These are phyloP conservation scores for Epinotia brunnichana DNA, from an alignment of 2,888 invertebrate species.

Conservation along the genomic window DNA sequence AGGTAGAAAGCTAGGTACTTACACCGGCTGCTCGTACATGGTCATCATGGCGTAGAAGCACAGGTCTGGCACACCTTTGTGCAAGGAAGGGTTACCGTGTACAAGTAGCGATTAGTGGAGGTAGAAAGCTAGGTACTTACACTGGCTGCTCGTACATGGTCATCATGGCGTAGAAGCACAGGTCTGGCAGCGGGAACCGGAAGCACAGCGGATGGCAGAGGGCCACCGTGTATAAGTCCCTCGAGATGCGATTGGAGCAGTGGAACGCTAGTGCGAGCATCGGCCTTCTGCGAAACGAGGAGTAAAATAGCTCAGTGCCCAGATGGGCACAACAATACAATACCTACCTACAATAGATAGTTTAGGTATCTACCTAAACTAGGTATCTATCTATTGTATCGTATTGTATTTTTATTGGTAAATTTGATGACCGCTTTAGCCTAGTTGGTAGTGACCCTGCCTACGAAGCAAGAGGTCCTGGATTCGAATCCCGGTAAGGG, in stretches of 20 bases:
- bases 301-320: no score
- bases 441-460: no score
- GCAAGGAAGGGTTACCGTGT: no score
- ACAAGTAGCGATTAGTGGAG: no score
- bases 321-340: no score
- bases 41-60: constrained; percentile 2
- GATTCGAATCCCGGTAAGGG: no score
- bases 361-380: no score
- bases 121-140: neutral
- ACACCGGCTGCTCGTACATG: neutral
- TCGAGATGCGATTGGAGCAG: neutral
- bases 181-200: neutral
- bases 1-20: neutral
- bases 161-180: neutral
- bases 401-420: no score
- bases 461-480: no score
- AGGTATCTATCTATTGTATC: no score
- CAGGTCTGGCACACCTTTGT: neutral
- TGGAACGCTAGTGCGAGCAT: neutral
- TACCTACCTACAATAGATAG: no score
- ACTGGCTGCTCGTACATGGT: neutral
- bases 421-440: no score
- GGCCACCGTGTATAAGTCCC: neutral
- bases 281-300: neutral
- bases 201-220: neutral